phyloP scores from a whole-genome alignment of 2,888 invertebrate species.

The Andrena praecox region DNA sequence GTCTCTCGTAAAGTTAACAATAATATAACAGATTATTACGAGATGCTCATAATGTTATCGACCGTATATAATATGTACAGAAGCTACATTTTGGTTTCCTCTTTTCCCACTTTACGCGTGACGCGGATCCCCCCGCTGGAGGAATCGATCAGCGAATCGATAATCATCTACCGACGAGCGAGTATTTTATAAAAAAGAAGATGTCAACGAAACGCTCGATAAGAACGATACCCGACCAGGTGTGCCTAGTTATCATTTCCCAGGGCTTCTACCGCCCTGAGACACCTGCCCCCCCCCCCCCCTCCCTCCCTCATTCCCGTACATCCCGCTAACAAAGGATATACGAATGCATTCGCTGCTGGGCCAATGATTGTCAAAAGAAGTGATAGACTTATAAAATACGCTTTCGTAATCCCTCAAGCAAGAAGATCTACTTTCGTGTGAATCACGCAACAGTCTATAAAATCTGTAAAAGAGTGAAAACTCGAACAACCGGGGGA shows the following conservation, averaged over 20 bases:
- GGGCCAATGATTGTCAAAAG: conserved; percentile 54
- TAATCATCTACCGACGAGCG: conserved; percentile 55
- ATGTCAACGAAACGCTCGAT: conserved; percentile 41
- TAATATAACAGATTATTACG: conserved; percentile 82
- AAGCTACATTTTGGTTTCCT: conserved; percentile 75
- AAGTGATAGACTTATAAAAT: conserved; percentile 28
- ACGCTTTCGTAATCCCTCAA: conserved; percentile 18
- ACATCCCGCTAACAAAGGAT: conserved; percentile 34
- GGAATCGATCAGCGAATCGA: conserved; percentile 52
- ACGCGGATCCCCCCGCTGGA: conserved; percentile 34
- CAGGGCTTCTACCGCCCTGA: conserved; percentile 24
- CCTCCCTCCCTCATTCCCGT: not conserved
- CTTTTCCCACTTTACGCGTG: conserved; percentile 52
- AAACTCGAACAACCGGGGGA: conserved; percentile 31
- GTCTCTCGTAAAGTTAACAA: conserved; percentile 83
- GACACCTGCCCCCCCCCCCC: conserved; percentile 6
- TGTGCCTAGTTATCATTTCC: conserved; percentile 26
- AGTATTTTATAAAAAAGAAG: conserved; percentile 52
- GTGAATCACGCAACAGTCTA: conserved; percentile 52
- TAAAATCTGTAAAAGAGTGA: conserved; percentile 56
- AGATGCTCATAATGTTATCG: conserved; percentile 69
- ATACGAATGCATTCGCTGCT: conserved; percentile 26
- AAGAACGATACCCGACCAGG: conserved; percentile 49
- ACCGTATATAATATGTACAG: conserved; percentile 73
- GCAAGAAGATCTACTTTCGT: conserved; percentile 40